Conservation (phyloP, 1,140 invertebrate genomes). For the Apis mellifera region Amel_HAv3.1 CM009936.2:5021501-5022000, state of each 20-base stretch:
- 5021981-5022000: not conserved
- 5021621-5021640: conserved; percentile 78
- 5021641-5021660: conserved; percentile 81
- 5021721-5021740: conserved; percentile 72
- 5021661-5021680: conserved; percentile 81
- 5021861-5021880: too few species aligned
- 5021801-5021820: not conserved
- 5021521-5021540: conserved; percentile 3
- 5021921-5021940: too few species aligned
- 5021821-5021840: not conserved
- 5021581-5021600: conserved; percentile 73
- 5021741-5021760: conserved; percentile 50
- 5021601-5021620: conserved; percentile 82
- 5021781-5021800: not conserved
- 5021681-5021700: conserved; percentile 79
- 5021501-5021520: not conserved
- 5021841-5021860: too few species aligned
- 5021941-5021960: too few species aligned
- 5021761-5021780: not conserved
- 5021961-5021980: not conserved
- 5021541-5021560: conserved; percentile 70
- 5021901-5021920: too few species aligned
- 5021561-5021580: conserved; percentile 67
- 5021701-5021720: conserved; percentile 75
- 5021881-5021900: too few species aligned